A percentile compares a stretch with the other conserved stretches of the same genome.
phyloP scores from a whole-genome alignment of 2,113 vertebrate species.

The Poeciliopsis occidentalis region DNA sequence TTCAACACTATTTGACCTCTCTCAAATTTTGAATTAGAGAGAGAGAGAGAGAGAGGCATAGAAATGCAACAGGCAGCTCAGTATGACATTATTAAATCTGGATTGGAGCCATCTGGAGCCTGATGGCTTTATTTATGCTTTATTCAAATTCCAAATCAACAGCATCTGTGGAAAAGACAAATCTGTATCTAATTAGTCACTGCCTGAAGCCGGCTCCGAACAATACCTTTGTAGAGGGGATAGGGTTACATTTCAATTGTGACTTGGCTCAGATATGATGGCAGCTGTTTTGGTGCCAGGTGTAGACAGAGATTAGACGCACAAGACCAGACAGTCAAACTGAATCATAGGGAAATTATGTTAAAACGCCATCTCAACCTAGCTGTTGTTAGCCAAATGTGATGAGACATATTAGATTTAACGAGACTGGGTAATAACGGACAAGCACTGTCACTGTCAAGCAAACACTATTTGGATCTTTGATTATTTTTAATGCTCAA shows the following conservation, averaged over 20 bases:
- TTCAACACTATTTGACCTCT: constrained; percentile 41
- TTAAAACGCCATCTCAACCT: constrained; percentile 1
- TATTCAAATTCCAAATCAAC: constrained; percentile 31
- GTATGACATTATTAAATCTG: constrained; percentile 15
- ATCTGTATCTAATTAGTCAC: constrained; percentile 14
- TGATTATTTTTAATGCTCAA: neutral
- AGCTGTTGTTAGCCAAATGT: constrained; percentile 21
- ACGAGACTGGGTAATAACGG: constrained; percentile 8
- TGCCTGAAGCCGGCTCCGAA: constrained; percentile 1
- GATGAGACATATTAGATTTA: constrained; percentile 5
- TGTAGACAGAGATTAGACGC: constrained; percentile 17
- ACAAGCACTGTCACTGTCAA: neutral
- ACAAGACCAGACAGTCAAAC: constrained; percentile 31
- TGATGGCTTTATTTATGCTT: constrained; percentile 27
- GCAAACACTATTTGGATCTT: constrained; percentile 2
- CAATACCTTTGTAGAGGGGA: constrained; percentile 4
- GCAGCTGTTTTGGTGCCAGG: constrained; percentile 28
- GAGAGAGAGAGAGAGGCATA: neutral
- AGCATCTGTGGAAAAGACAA: constrained; percentile 36
- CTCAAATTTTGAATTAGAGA: constrained; percentile 39
- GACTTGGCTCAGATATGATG: constrained; percentile 1
- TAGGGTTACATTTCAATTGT: constrained; percentile 11
- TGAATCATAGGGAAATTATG: constrained; percentile 21
- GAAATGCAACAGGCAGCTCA: neutral
- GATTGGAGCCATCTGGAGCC: constrained; percentile 11